Base-by-base conservation (phyloP, 2,888 invertebrate species). In the Dicycla oo region DNA sequence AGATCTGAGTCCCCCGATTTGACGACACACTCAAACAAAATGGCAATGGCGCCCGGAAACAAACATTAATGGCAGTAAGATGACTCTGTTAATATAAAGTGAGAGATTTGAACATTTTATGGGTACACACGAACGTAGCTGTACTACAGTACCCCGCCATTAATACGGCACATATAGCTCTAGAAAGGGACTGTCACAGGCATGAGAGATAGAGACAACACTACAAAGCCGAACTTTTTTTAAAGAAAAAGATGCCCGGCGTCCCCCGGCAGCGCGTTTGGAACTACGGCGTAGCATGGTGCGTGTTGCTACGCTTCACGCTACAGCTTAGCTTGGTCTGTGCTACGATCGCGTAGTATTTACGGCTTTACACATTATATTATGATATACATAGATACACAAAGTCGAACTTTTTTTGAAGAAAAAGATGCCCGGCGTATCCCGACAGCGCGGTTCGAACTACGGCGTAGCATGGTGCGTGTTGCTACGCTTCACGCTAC, bases 21-120 rank as follows among this genome's bases (percentile, higher is more conserved):
- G 78, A 89, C 77, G 86, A 82, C 82, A 74, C 78, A 86, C 79
- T 91, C 87, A 90, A 91, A 86, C 83, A 85, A 75, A 83, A 91
- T 84, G 82, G 85, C 82, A 73, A 91, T 84, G 82, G 85, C 82
- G 73, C 69, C 81, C 83, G 83, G 82, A 85, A 89, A 89, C 82
- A 83, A 76, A 80, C 80, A 86, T 88, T 86, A 88, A 88, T 74
- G 77, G 69, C 75, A 73, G 72, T 78, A 76, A 78, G 88, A 88
- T 88, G 86, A 82, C 82, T 85, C 79, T 81, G 84, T 88, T 88
- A 86, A 89, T 89, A 87, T 87, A 83, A 88, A 89, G 82, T 81
- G 82, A 54, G 87, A 88, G 87, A 90, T 91, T 91, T 88, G 84
- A 86, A 86, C 86, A 86, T 91, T 90, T 90, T 89, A 91, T 90